These are phyloP conservation scores for Bombylius major DNA, from an alignment of 2,888 invertebrate species.

Conservation along the genomic window DNA sequence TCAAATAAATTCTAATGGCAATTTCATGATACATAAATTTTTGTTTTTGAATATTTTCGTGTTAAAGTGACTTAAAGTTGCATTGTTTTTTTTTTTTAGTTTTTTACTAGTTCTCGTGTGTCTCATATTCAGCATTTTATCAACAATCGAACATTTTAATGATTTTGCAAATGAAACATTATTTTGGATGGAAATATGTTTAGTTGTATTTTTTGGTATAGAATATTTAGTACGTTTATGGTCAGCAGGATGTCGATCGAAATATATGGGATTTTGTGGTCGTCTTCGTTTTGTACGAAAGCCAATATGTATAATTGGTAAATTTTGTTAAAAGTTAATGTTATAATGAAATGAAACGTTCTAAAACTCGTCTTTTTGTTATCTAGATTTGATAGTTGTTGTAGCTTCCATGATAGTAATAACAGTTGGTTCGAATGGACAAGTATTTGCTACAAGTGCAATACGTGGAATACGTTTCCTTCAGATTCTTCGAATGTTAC, in stretches of 20 bases:
- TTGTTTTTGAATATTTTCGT: no score
- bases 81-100: constrained; percentile 37
- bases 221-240: constrained; percentile 67
- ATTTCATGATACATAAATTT: no score
- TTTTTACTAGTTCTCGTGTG: constrained; percentile 76
- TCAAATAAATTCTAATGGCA: no score
- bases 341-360: no score
- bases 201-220: constrained; percentile 68
- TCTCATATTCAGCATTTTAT: constrained; percentile 72
- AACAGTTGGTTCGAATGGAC: constrained; percentile 70
- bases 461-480: constrained; percentile 73
- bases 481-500: constrained; percentile 73
- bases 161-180: constrained; percentile 65
- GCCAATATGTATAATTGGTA: constrained; percentile 77
- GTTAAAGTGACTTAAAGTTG: no score
- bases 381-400: constrained; percentile 66
- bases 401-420: constrained; percentile 69
- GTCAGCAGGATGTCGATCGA: constrained; percentile 74
- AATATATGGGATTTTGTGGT: constrained; percentile 69
- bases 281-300: constrained; percentile 64
- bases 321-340: no score
- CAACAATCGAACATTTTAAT: constrained; percentile 66
- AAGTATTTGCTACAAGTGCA: constrained; percentile 75
- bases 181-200: constrained; percentile 75
- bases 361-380: no score